phyloP scores from a whole-genome alignment of 1,140 invertebrate species.

The Rhopalosiphum padi region DNA sequence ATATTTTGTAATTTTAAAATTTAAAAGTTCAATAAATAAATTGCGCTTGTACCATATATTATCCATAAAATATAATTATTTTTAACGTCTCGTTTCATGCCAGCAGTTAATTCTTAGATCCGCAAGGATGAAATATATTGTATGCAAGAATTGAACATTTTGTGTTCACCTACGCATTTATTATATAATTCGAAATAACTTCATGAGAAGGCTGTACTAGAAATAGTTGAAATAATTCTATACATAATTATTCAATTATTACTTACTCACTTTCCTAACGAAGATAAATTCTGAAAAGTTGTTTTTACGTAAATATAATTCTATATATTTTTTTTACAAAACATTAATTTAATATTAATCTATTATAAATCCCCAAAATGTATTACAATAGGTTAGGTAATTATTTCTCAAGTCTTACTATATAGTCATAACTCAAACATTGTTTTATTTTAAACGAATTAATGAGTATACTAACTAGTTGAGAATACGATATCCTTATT shows the following conservation, averaged over 20 bases:
- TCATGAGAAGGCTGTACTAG: background rate
- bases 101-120: conserved; percentile 5
- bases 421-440: background rate
- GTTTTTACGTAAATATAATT: background rate
- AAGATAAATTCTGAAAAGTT: background rate
- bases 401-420: background rate
- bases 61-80: conserved; percentile 10
- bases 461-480: background rate
- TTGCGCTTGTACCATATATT: background rate
- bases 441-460: background rate
- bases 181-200: background rate
- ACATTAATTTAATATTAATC: background rate
- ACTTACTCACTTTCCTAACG: background rate
- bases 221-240: background rate
- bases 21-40: conserved; percentile 2
- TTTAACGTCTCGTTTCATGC: background rate
- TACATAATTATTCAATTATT: background rate
- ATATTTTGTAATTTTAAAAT: background rate
- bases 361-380: background rate
- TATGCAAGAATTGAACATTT: background rate
- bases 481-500: background rate
- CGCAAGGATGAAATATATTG: background rate
- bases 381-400: background rate
- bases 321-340: background rate
- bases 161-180: background rate